Conservation (phyloP, 2,888 invertebrate species). For the Drosophila lacicola region DNA sequence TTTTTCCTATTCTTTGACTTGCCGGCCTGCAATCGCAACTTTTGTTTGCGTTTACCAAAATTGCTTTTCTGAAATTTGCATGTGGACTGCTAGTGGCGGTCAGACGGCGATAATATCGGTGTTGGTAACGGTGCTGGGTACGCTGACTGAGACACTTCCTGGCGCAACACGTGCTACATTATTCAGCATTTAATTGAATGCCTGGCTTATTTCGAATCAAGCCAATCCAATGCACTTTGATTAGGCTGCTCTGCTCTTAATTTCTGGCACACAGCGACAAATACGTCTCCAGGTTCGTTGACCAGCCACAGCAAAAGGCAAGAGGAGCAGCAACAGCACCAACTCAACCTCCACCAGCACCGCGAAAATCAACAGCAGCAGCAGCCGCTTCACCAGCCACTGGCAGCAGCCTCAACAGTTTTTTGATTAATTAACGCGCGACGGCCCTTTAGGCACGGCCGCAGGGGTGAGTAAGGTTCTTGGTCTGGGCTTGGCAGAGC, state of each 20-base stretch:
- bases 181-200: constrained; percentile 74
- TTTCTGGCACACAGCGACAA: constrained; percentile 57
- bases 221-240: constrained; percentile 48
- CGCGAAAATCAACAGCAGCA: constrained; percentile 21
- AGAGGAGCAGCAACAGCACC: constrained; percentile 2
- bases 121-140: not conserved
- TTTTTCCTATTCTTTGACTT: constrained; percentile 8
- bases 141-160: constrained; percentile 55
- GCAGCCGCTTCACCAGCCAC: constrained; percentile 15
- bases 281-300: constrained; percentile 62
- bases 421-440: constrained; percentile 76
- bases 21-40: constrained; percentile 36
- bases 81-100: constrained; percentile 2
- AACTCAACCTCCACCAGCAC: constrained; percentile 7
- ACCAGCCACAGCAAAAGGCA: constrained; percentile 45
- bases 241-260: constrained; percentile 40
- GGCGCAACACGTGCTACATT: constrained; percentile 52
- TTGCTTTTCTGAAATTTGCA: constrained; percentile 55
- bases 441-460: constrained; percentile 46
- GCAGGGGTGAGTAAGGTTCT: constrained; percentile 27
- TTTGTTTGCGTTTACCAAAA: constrained; percentile 62
- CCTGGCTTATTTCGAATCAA: constrained; percentile 15
- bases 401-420: constrained; percentile 47
- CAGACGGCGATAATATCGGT: not conserved
- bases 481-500: constrained; percentile 36